A percentile compares a stretch with the other conserved stretches of the same genome.
Evolutionary conservation across 2,888 invertebrate species (phyloP).

Genomic region (Aspidapion aeneum): DNA sequence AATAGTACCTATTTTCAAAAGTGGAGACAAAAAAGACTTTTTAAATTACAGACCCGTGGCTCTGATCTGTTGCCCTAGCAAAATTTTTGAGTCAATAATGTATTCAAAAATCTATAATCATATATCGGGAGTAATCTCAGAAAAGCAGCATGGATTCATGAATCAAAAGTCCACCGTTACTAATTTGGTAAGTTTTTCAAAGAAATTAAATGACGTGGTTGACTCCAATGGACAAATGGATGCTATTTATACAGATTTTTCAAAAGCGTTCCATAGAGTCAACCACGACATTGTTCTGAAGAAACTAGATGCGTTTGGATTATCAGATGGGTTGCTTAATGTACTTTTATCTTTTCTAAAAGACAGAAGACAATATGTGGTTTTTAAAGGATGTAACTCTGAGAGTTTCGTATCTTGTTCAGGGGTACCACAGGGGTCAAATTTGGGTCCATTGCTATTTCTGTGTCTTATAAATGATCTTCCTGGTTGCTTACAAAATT

Average conservation of each 20-base stretch:
- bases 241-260: neutral
- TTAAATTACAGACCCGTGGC: neutral
- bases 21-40: neutral
- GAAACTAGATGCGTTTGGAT: no score
- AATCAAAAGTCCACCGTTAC: neutral
- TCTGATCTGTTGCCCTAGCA: neutral
- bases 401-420: no score
- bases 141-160: neutral
- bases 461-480: no score
- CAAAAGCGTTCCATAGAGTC: neutral
- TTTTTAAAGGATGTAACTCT: no score
- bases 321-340: no score
- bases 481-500: no score
- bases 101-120: neutral
- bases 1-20: neutral
- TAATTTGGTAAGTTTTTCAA: neutral
- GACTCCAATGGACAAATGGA: neutral
- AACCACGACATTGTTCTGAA: neutral
- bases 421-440: no score
- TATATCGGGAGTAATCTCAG: neutral
- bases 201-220: neutral
- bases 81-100: neutral
- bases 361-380: no score
- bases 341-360: no score
- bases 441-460: no score